Evolutionary conservation across 2,797 vertebrate species (phyloP), one percentile per base, ranked within the genome.

Genomic region (Sorex maritimensis): DNA sequence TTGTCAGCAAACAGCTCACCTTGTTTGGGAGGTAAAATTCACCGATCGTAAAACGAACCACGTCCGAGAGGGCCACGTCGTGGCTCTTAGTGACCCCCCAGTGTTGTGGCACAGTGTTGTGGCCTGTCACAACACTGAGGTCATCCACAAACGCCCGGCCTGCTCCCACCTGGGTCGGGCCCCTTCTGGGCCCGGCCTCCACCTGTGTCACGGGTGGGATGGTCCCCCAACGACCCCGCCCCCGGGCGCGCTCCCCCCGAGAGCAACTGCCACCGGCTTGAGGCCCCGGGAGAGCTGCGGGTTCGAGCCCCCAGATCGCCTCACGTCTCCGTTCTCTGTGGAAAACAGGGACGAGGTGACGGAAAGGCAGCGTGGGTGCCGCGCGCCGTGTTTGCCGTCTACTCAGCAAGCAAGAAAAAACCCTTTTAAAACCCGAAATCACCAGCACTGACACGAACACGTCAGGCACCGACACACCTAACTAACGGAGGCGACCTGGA

Each of bases 221-320:
- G 65, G 71, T 67, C 61, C 78, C 78, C 65, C 77, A 46, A 44
- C 23, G 67, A 67, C 30, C 69, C 52, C 52, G 34, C 58, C 78
- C 63, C 34, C 73, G 58, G 79, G 86, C 41, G 80, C 86, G 49
- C 34, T 34, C 34, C 34, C 34, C 34, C 34, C 34, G 2, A 34
- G 34, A 34, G 34, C 34, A 34, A 34, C 34, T 34, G 34, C 34
- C 34, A 34, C 34, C 34, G 34, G 34, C n/a, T 34, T 34, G 34
- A 34, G 34, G 34, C 34, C 34, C 65, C 30, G 90, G 68, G 78
- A 91, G 88, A 91, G 75, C 49, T 28, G 63, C 74, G 68, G 11
- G 81, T 93, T 96, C 88, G 41, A 92, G 83, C 72, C 91, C 73
- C 73, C 58, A 68, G 79, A 75, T 41, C 46, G 46, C 41, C 72